Evolutionary conservation across 2,113 vertebrate species (phyloP), one percentile per base, ranked within the genome.

Genomic region (Colossoma macropomum): DNA sequence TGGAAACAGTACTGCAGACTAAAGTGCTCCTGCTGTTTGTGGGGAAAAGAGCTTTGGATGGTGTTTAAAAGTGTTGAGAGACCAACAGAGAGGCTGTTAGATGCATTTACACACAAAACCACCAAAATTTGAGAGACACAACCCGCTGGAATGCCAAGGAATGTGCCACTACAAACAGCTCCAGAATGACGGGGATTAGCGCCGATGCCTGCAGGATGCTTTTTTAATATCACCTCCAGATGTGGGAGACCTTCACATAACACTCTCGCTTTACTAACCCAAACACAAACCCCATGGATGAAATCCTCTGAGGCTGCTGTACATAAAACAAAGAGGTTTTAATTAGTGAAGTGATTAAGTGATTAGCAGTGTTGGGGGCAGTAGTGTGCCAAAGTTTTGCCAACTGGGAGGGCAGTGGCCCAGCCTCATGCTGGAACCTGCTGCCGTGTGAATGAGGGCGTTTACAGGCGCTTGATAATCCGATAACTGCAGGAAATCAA

Each of bases 141-240:
- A 19, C 3, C 50, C 17, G 0, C 50, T 28, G 60, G n/a, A 63
- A 63, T 27, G 28, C 19, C 28, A 8, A 32, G 5, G 65, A 21
- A 16, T 32, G 15, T 17, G 65, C 17, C 28, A 68, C 28, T 1
- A 30, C 87, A 89, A 90, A 86, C 71, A 80, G 87, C 62, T 34
- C n/a, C 19, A 87, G 89, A 86, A 91, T 87, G 87, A 87, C 83
- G 82, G 77, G 60, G 50, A 87, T 92, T 91, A 89, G 30, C 3
- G 85, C 38, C n/a, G 50, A 68, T 3, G 85, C 38, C 81, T 85
- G 75, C 78, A 62, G 78, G 76, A 83, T 85, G 56, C 84, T 90
- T 84, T 85, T 85, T 86, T 86, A 84, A 82, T 73, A 87, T 82
- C 52, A 86, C 50, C 54, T 75, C 86, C 89, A 85, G 79, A 85